These are phyloP conservation scores for Oryctolagus cuniculus DNA, from an alignment of 2,113 vertebrate genomes.

Conservation along the genomic window mOryCun1.1 NC_091434.1:98097001-98097500, in stretches of 20 bases:
- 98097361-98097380: not conserved
- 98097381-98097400: conserved; percentile 48
- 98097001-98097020: not conserved
- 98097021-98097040: not conserved
- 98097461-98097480: not conserved
- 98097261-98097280: no score
- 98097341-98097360: no score
- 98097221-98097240: no score
- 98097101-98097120: not conserved
- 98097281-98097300: no score
- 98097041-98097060: conserved; percentile 17
- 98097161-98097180: no score
- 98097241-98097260: no score
- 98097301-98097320: no score
- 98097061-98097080: not conserved
- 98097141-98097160: not conserved
- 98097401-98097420: conserved; percentile 16
- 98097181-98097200: no score
- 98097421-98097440: not conserved
- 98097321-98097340: no score
- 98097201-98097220: no score
- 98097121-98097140: conserved; percentile 30
- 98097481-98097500: conserved; percentile 55
- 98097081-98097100: not conserved
- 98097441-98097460: conserved; percentile 58